Percentiles rank a stretch among this genome's conserved stretches.
These are phyloP conservation scores for Pampus argenteus DNA, from an alignment of 2,797 vertebrate species.

Conservation along the genomic window DNA sequence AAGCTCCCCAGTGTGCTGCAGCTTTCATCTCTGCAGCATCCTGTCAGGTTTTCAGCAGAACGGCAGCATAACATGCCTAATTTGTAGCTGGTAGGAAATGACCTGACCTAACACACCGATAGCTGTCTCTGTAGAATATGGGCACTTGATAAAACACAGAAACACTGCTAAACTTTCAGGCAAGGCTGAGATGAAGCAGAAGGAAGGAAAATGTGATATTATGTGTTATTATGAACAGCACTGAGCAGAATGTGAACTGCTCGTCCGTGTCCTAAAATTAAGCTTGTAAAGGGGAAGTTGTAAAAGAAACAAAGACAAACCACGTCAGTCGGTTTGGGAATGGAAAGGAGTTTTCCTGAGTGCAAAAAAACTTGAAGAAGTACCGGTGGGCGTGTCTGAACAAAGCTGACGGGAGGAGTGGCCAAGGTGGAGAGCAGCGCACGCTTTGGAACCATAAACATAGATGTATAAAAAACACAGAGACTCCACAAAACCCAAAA, in stretches of 20 bases:
- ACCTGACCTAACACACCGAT: slow-evolving; percentile 45
- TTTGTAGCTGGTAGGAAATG: slow-evolving; percentile 43
- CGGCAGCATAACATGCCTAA: slow-evolving; percentile 38
- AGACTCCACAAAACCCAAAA: slow-evolving; percentile 74
- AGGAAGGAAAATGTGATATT: slow-evolving; percentile 18
- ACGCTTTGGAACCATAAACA: slow-evolving; percentile 88
- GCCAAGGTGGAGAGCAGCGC: slow-evolving; percentile 85
- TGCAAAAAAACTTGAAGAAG: slow-evolving; percentile 92
- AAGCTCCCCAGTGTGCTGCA: slow-evolving; percentile 80
- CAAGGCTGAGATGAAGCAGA: slow-evolving; percentile 58
- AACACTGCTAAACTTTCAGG: slow-evolving; percentile 61
- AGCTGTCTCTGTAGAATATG: slow-evolving; percentile 61
- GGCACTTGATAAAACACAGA: slow-evolving; percentile 78
- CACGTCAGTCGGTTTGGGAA: slow-evolving; percentile 81
- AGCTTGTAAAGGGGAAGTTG: slow-evolving; percentile 35
- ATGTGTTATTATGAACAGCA: slow-evolving; percentile 40
- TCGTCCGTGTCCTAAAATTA: slow-evolving; percentile 46
- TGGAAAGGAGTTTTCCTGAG: slow-evolving; percentile 95
- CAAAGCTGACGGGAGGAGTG: slow-evolving; percentile 79
- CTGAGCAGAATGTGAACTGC: slow-evolving; percentile 36
- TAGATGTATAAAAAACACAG: slow-evolving; percentile 75
- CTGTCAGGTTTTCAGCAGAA: slow-evolving; percentile 40
- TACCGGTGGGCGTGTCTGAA: slow-evolving; percentile 88
- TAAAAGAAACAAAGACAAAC: slow-evolving; percentile 66
- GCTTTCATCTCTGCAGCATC: slow-evolving; percentile 44